Base-by-base conservation (phyloP, 2,113 vertebrate species). In the Centrocercus urophasianus region DNA sequence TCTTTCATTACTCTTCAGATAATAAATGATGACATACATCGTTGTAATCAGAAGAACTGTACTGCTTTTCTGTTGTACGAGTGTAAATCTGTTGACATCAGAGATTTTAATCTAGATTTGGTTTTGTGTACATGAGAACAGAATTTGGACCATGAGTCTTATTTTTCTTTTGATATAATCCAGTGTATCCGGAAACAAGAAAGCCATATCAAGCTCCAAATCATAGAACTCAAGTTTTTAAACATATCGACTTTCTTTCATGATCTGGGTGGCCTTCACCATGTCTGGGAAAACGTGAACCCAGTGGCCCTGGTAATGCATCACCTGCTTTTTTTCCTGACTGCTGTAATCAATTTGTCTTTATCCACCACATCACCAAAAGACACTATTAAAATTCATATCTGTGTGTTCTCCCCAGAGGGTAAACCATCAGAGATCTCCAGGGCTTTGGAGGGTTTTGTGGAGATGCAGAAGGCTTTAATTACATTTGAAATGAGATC, bases 291-390 rank as follows among this genome's bases (percentile, higher is more conserved):
- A 95, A 96, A 95, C 13, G 76, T 92, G 86, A 95, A 96, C 90
- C 48, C 86, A 83, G 66, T 93, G 84, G 87, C 92, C 89, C 69
- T 92, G 48, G 71, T 95, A 96, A 95, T 60, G 15, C 92, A 95
- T 96, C 95, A 95, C 95, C 94, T 97, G 93, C 67, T 95, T 89
- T 94, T 83, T 83, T 88, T 88, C 81, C 75, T 88, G 69, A 92
- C 94, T 93, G 72, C 95, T 97, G 93, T 92, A 89, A 96, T 95
- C 95, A 95, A 93, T 95, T 97, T 96, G 86, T 96, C 90, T 93
- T 95, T 95, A 96, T 96, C 74, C 91, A 91, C 89, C 88, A 96
- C 83, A 90, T 90, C 91, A 96, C 95, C 88, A 95, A 93, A 94
- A 93, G 87, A 95, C 54, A 91, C 72, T 94, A 95, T 94, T 96